Percentiles rank a stretch among this genome's conserved stretches.
Conservation (phyloP, 1,140 invertebrate genomes). For the Choristoneura fumiferana region DNA sequence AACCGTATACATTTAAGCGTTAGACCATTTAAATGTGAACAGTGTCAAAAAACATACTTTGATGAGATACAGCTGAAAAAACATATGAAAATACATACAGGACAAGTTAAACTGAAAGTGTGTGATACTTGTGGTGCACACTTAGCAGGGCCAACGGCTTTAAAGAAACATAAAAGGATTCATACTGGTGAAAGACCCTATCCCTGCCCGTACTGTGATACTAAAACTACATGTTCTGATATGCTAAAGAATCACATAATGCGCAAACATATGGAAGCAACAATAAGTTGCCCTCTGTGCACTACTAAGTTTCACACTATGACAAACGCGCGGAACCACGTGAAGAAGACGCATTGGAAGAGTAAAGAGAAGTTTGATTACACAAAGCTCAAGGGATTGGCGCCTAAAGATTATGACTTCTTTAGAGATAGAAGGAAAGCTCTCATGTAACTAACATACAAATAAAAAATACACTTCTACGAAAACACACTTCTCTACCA, state of each 20-base stretch:
- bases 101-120: neutral
- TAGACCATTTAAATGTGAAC: neutral
- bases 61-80: neutral
- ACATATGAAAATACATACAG: slow-evolving; percentile 1
- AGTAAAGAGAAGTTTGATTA: slow-evolving; percentile 14
- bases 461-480: too few species aligned
- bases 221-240: neutral
- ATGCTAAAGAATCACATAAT: neutral
- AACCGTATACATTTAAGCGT: slow-evolving; percentile 4
- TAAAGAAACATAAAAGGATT: slow-evolving; percentile 5
- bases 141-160: neutral
- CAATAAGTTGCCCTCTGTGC: slow-evolving; percentile 3
- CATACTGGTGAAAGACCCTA: slow-evolving; percentile 8
- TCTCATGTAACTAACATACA: slow-evolving; percentile 1
- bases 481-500: too few species aligned
- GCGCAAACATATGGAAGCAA: neutral
- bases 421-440: slow-evolving; percentile 17
- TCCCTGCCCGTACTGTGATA: neutral
- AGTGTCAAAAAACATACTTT: neutral
- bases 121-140: neutral
- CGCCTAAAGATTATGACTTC: slow-evolving; percentile 7
- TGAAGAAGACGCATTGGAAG: slow-evolving; percentile 2
- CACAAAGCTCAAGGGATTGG: slow-evolving; percentile 1
- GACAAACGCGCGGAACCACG: neutral
- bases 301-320: neutral